Evolutionary conservation across 2,888 invertebrate genomes (phyloP).

Genomic region (Vesta saturnalis): DNA sequence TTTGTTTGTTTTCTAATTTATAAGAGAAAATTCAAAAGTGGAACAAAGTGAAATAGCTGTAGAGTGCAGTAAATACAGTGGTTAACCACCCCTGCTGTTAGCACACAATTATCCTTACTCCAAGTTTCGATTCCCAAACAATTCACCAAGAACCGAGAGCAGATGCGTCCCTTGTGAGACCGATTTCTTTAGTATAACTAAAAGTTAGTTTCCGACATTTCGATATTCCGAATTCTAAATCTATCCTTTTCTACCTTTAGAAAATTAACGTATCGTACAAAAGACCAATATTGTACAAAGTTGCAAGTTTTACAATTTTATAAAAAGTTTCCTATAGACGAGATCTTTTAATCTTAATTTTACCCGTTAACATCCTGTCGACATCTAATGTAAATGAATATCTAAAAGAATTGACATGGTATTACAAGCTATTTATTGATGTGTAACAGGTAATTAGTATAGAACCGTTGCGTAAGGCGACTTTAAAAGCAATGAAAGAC

Average conservation of each 20-base stretch:
- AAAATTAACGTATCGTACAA: neutral
- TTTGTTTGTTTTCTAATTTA: too few relatives aligned
- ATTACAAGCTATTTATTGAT: neutral
- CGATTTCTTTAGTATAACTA: conserved; percentile 34
- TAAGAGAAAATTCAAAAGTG: conserved; percentile 8
- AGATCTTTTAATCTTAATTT: conserved; percentile 3
- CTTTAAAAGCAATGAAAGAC: neutral
- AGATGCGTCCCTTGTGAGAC: conserved; percentile 45
- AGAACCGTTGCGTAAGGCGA: neutral
- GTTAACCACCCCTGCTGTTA: conserved; percentile 51
- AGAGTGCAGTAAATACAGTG: conserved; percentile 35
- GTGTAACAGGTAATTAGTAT: neutral
- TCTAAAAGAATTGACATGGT: neutral
- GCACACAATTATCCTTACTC: conserved; percentile 48
- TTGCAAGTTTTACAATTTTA: neutral
- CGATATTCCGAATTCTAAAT: conserved; percentile 3
- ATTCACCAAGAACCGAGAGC: conserved; percentile 45
- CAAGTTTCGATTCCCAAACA: conserved; percentile 45
- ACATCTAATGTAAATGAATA: neutral
- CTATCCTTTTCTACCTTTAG: conserved; percentile 5
- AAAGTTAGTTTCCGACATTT: conserved; percentile 32
- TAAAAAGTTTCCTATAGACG: too few relatives aligned
- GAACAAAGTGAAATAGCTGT: conserved; percentile 20
- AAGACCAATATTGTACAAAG: neutral
- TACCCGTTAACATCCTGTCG: conserved; percentile 6